Percentiles rank a stretch among this genome's conserved stretches.
Conservation (phyloP, 53 echinoderm and acorn worm genomes). For the Apostichopus leukothele region DNA sequence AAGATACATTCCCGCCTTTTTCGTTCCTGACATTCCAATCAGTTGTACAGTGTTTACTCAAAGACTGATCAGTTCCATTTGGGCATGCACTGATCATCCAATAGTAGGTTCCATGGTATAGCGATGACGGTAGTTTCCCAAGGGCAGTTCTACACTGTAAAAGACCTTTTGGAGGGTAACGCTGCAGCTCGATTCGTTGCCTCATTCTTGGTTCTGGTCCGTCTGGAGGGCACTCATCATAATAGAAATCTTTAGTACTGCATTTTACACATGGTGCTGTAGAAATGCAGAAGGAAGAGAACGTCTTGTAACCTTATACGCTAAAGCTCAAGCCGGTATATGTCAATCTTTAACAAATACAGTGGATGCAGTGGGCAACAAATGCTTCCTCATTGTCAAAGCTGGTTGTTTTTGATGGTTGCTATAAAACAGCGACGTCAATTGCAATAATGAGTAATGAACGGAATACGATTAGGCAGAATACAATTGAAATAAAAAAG, state of each 20-base stretch:
- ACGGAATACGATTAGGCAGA: too few relatives aligned
- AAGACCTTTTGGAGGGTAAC: neutral
- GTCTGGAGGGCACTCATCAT: neutral
- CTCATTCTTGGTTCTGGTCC: neutral
- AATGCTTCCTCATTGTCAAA: too few relatives aligned
- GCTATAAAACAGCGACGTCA: too few relatives aligned
- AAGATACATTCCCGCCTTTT: neutral
- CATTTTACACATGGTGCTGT: neutral
- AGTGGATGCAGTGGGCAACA: too few relatives aligned
- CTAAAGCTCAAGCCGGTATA: neutral
- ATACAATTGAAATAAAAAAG: too few relatives aligned
- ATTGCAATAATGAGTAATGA: too few relatives aligned
- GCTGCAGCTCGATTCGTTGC: neutral
- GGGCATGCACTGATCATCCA: constrained; percentile 19
- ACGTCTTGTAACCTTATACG: too few relatives aligned
- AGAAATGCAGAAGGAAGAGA: too few relatives aligned
- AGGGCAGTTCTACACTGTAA: neutral
- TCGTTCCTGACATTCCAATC: neutral
- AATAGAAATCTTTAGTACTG: neutral
- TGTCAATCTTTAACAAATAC: neutral
- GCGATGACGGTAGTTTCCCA: neutral
- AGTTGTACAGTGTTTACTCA: neutral
- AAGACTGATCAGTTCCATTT: neutral
- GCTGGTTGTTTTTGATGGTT: too few relatives aligned
- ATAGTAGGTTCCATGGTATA: neutral